Evolutionary conservation across 2,113 vertebrate species (phyloP), one percentile per base, ranked within the genome.

Genomic region (Oryzias woworae): DNA sequence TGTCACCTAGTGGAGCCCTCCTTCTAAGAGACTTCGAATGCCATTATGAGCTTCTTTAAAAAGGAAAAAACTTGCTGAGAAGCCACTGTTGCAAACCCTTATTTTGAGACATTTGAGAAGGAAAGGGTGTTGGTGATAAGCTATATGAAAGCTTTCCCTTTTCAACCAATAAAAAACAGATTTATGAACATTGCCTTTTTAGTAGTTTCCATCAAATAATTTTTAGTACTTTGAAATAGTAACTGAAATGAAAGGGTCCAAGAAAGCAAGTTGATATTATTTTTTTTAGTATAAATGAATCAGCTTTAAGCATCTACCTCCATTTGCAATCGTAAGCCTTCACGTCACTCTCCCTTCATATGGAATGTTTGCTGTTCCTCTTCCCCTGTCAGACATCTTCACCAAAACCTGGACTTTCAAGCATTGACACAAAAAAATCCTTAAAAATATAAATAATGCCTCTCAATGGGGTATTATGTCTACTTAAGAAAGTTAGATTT

Each of bases 1-100:
- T 91, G 88, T 94, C 93, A 94, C 92, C 85, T 88, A 90, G 77
- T 89, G 87, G 91, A 93, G 83, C 85, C 83, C 77, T 83, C 81
- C 88, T 85, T 86, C 83, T 83, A 71, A 85, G 80, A 84, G 82
- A 88, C 81, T 88, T 89, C 88, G 86, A 79, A 85, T 66, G 87
- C 86, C 83, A 90, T 89, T 91, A 89, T 89, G 86, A 89, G 77
- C 86, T 86, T 82, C 85, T 88, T 85, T 85, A 89, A 89, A 79
- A 85, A 78, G 76, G 26, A 28, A 71, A 75, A 83, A 81, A 86
- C 77, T 77, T 78, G 87, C 82, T 77, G 49, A 75, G 78, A 86
- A 73, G 80, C 74, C 62, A 18, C 69, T 62, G 26, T 79, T 81
- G 77, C 81, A 69, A 80, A 80, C 71, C 75, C 75, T 71, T 58